Evolutionary conservation across 2,113 vertebrate genomes (phyloP).

Genomic region (Mesoclemmys tuberculata): DNA sequence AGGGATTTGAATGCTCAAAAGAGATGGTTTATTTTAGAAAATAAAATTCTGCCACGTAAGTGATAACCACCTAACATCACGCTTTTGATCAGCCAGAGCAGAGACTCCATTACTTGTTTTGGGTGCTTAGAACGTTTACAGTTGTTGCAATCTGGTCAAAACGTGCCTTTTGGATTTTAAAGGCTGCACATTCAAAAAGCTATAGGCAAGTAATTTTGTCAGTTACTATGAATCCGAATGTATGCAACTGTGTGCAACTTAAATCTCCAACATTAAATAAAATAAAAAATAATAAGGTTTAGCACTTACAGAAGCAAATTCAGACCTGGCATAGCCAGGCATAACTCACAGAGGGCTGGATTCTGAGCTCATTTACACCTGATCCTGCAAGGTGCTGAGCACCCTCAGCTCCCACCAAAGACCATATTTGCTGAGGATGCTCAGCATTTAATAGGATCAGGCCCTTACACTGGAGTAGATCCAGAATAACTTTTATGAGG

Average conservation of each 20-base stretch:
- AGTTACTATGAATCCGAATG: background rate
- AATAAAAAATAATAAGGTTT: constrained; percentile 19
- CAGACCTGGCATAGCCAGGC: background rate
- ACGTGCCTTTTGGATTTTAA: constrained; percentile 3
- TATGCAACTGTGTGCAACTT: background rate
- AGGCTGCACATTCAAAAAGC: constrained; percentile 2
- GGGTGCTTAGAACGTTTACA: background rate
- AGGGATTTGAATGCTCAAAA: background rate
- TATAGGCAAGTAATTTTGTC: background rate
- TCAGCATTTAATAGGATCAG: background rate
- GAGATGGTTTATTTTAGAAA: constrained; percentile 37
- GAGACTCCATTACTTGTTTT: background rate
- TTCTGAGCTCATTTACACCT: background rate
- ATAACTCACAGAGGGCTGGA: background rate
- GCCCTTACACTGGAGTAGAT: background rate
- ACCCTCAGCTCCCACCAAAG: background rate
- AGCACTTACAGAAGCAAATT: constrained; percentile 32
- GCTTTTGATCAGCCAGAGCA: constrained; percentile 11
- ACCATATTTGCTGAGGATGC: no score
- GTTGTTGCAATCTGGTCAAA: constrained; percentile 36
- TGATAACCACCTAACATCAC: constrained; percentile 7
- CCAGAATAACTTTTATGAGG: background rate
- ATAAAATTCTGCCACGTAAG: constrained; percentile 56
- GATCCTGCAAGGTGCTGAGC: background rate
- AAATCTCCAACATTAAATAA: constrained; percentile 33